Base-by-base conservation (phyloP, 2,797 vertebrate species). In the Coregonus sp. region DNA sequence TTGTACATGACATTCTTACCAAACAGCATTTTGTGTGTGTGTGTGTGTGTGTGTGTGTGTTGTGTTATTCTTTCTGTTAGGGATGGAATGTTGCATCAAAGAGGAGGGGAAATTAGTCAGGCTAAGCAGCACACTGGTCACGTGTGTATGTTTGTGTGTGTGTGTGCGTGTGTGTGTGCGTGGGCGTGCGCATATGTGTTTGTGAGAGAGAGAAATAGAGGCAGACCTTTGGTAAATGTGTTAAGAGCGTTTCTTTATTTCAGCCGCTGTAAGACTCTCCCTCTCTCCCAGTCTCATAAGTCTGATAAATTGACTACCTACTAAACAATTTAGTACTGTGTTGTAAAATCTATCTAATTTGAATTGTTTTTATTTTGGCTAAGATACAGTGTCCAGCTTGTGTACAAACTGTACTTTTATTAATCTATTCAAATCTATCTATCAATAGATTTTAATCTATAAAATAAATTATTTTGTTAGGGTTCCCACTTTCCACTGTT, bases 131-230 rank as follows among this genome's bases (percentile, higher is more conserved):
- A n/a, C n/a, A n/a, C n/a, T n/a, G n/a, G n/a, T n/a, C n/a, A n/a
- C n/a, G n/a, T n/a, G n/a, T n/a, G n/a, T n/a, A n/a, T n/a, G n/a
- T n/a, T n/a, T n/a, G n/a, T n/a, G n/a, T n/a, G n/a, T n/a, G n/a
- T n/a, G n/a, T n/a, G n/a, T n/a, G n/a, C n/a, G n/a, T n/a, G n/a
- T 73, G 65, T 63, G 31, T 51, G 54, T 73, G 6, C 65, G 50
- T 69, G 54, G 52, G 54, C 12, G 51, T 31, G 51, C 7, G 2
- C 6, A 40, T 47, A 11, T 7, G 70, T 33, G 25, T 54, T 25
- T 18, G 29, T 52, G 25, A 59, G 29, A 37, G n/a, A n/a, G 16
- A 61, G 31, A 31, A 31, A 31, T 31, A 31, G 31, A 31, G 31
- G 6, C 18, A 61, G 14, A 15, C 51, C 3, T 52, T 4, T 31